Evolutionary conservation across 2,113 vertebrate genomes (phyloP).

Genomic region (Carassius auratus): DNA sequence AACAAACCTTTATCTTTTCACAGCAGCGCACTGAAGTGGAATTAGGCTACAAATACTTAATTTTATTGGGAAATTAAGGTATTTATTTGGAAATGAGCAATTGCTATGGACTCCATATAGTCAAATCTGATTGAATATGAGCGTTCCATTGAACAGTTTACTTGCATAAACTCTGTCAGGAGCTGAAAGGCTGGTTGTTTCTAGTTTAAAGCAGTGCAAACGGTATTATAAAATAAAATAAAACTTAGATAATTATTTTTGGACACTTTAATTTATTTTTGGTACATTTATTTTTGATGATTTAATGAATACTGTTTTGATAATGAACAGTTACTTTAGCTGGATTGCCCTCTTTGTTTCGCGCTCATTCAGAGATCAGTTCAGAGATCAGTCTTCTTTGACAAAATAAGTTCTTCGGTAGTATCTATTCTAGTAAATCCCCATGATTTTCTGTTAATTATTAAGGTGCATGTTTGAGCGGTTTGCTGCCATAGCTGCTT

Average conservation of each 20-base stretch:
- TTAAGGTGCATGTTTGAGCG: slow-evolving; percentile 22
- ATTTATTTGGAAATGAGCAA: slow-evolving; percentile 59
- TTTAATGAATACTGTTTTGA: neutral
- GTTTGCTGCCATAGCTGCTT: slow-evolving; percentile 17
- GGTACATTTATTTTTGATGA: neutral
- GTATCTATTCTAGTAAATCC: neutral
- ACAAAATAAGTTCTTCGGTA: neutral
- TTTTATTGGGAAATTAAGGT: slow-evolving; percentile 43
- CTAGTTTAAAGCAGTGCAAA: slow-evolving; percentile 21
- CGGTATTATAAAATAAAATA: neutral
- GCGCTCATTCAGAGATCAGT: neutral
- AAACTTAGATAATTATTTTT: neutral
- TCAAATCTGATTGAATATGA: slow-evolving; percentile 31
- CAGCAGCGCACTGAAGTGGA: neutral
- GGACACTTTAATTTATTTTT: neutral
- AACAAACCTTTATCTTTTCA: neutral
- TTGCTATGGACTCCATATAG: slow-evolving; percentile 24
- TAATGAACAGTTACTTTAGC: neutral
- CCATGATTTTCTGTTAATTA: slow-evolving; percentile 24
- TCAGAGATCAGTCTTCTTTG: neutral
- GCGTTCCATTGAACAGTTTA: slow-evolving; percentile 64
- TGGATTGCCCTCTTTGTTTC: slow-evolving; percentile 38
- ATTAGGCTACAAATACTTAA: neutral
- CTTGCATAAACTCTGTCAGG: slow-evolving; percentile 51
- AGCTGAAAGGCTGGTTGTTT: slow-evolving; percentile 13